Evolutionary conservation across 2,888 invertebrate genomes (phyloP), one percentile per base, ranked within the genome.

Genomic region (Sphaerophoria taeniata): DNA sequence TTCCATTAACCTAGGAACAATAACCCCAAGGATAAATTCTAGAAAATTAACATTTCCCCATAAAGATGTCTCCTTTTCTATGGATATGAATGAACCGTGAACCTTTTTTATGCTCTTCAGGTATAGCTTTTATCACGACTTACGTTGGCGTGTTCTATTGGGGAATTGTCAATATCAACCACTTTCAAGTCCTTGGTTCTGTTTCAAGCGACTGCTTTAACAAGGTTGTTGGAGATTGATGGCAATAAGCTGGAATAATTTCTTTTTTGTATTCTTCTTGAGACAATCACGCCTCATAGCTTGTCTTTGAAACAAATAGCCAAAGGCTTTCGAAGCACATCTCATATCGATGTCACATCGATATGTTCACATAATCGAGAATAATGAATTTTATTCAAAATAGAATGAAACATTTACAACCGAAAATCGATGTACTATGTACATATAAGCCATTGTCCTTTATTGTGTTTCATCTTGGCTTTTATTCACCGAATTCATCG

Each of bases 11-110:
- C 77, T 76, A 12, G 51, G 4, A 60, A 67, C 34, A 63, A 81
- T 67, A 49, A 39, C 78, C 83, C 78, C 65, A 24, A 74, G 78
- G 83, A 70, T 58, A 53, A 55, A 70, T 71, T 58, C 34, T n/a
- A 79, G 43, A 65, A 79, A 72, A 84, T 82, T 79, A 79, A 78
- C 83, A 72, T 84, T 67, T 80, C 75, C 84, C 63, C 63, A 58
- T 65, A 70, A 47, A 51, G 65, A 51, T 53, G 16, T 67, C 33
- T 51, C 9, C 14, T 39, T 49, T 6, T 16, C 12, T 2, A 43
- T 43, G 24, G 12, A 24, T 16, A 39, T 16, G 58, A 6, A 9
- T 0, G 5, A 4, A 9, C 3, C 1, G 16, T 36, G 2, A 4
- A 34, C 12, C 58, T 0, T 58, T 39, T 6, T 39, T 3, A 9